Percentiles rank a stretch among this genome's conserved stretches.
Conservation (phyloP, 1,140 invertebrate species). For the Calliopsis andreniformis region DNA sequence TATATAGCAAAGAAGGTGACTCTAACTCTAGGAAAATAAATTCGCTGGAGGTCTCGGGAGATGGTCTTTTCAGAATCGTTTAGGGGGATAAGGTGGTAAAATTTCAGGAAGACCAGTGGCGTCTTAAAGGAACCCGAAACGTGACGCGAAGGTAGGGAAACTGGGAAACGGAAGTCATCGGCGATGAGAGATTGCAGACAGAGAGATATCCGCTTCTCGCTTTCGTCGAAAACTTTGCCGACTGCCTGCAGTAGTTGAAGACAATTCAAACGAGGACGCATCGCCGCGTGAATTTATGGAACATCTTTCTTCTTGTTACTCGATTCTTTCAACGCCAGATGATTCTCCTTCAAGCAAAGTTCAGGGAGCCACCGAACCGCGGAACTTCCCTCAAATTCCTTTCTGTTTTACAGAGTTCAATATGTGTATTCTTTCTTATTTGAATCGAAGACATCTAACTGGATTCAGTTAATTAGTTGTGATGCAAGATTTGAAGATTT, state of each 20-base stretch:
- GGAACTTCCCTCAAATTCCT: background rate
- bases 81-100: too few relatives aligned
- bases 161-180: conserved; percentile 1
- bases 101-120: background rate
- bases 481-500: too few relatives aligned
- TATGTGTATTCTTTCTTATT: too few relatives aligned
- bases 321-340: background rate
- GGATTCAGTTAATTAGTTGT: too few relatives aligned
- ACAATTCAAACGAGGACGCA: background rate
- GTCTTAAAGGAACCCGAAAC: background rate
- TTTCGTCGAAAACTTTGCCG: conserved; percentile 19
- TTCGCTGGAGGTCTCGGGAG: too few relatives aligned
- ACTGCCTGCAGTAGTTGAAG: conserved; percentile 17
- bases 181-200: too few relatives aligned
- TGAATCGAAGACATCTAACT: too few relatives aligned
- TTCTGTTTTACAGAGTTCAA: too few relatives aligned
- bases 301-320: conserved; percentile 2
- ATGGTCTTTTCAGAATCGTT: too few relatives aligned
- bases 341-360: conserved; percentile 11
- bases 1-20: too few relatives aligned
- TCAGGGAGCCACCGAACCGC: background rate
- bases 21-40: too few relatives aligned
- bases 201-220: background rate
- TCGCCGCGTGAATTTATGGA: conserved; percentile 8
- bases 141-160: background rate